phyloP scores from a whole-genome alignment of 2,888 invertebrate species.

The Apotomis turbidana region DNA sequence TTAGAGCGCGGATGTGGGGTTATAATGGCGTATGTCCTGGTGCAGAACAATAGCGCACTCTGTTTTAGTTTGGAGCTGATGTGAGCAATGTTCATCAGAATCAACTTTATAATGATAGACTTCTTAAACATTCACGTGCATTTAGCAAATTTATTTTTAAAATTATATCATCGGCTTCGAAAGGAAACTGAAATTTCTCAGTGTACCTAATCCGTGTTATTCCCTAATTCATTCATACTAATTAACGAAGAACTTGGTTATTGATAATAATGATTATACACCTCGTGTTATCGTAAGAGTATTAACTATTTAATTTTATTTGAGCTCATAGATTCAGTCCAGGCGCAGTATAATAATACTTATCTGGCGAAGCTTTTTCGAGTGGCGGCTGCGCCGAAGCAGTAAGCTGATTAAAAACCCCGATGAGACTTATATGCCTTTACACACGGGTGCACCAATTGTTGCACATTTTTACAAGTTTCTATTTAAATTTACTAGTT shows the following conservation, averaged over 20 bases:
- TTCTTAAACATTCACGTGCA: background rate
- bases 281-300: background rate
- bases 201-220: no score
- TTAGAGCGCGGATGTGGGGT: conserved; percentile 55
- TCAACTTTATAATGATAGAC: background rate
- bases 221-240: no score
- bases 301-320: background rate
- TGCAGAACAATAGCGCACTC: background rate
- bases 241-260: no score
- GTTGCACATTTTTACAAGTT: background rate
- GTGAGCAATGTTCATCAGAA: background rate
- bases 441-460: conserved; percentile 15
- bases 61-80: background rate
- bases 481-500: background rate
- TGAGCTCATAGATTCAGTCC: conserved; percentile 12
- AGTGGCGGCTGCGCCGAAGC: conserved; percentile 65
- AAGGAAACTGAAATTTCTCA: no score
- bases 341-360: conserved; percentile 55
- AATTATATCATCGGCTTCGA: no score
- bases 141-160: no score
- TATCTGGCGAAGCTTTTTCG: conserved; percentile 65
- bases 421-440: conserved; percentile 61
- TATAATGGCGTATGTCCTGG: conserved; percentile 33
- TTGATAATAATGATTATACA: no score
- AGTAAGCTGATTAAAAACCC: conserved; percentile 78